Conservation (phyloP, 2,113 vertebrate genomes). For the Cynopterus brachyotis region DNA sequence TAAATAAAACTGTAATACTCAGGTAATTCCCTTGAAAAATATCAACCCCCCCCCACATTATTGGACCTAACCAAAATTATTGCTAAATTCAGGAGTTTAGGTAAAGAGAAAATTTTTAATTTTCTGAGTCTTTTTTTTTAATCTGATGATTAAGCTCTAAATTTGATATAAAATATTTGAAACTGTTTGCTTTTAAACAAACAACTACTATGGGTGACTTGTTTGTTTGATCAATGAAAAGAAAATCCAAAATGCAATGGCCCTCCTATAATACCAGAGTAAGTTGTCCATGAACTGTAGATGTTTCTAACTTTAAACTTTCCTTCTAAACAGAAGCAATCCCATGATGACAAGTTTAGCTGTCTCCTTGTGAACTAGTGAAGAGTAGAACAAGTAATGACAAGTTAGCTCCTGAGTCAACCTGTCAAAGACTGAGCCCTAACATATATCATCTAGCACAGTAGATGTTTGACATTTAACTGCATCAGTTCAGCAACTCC, state of each 20-base stretch:
- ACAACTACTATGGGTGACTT: not conserved
- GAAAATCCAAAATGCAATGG: not conserved
- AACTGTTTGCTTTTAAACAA: not conserved
- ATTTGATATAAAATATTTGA: not conserved
- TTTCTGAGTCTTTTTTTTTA: not conserved
- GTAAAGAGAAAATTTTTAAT: not conserved
- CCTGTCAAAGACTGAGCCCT: slow-evolving; percentile 47
- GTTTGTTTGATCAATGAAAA: not conserved
- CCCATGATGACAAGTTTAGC: not conserved
- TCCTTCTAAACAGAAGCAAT: slow-evolving; percentile 40
- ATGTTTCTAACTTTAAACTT: slow-evolving; percentile 26
- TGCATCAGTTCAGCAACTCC: not conserved
- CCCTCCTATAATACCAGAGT: not conserved
- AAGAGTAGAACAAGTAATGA: slow-evolving; percentile 1
- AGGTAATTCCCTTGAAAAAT: not conserved
- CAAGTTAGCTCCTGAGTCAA: slow-evolving; percentile 52
- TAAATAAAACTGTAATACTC: not conserved
- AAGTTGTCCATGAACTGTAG: not conserved
- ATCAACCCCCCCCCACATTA: not conserved
- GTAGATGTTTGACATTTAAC: slow-evolving; percentile 41
- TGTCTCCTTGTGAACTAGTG: slow-evolving; percentile 38
- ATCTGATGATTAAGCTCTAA: not conserved
- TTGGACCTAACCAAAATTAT: not conserved
- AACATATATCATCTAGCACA: not conserved
- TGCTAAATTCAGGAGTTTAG: not conserved